phyloP scores from a whole-genome alignment of 2,113 vertebrate genomes.

The Sylvietta virens region DNA sequence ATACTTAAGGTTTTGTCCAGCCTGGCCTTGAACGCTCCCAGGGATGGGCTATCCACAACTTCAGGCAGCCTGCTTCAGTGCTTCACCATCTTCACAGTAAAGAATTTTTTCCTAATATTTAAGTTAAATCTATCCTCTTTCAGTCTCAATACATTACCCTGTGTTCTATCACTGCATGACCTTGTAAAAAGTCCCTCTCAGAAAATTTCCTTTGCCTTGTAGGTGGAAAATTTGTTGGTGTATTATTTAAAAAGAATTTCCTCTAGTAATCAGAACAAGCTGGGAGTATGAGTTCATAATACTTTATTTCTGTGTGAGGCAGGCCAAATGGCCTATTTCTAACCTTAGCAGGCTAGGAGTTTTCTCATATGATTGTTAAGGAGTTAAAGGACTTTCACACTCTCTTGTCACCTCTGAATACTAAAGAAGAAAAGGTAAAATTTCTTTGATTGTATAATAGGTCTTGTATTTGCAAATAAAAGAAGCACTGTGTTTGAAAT shows the following conservation, averaged over 20 bases:
- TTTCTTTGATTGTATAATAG: neutral
- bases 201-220: neutral
- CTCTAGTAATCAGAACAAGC: neutral
- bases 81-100: neutral
- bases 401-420: neutral
- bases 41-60: neutral
- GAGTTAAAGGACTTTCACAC: neutral
- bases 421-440: neutral
- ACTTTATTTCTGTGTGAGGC: neutral
- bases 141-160: neutral
- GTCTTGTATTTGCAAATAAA: neutral
- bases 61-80: neutral
- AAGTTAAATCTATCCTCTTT: neutral
- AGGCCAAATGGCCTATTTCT: neutral
- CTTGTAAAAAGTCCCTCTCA: neutral
- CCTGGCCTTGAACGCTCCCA: neutral
- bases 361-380: neutral
- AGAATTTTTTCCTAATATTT: neutral
- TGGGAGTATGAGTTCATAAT: neutral
- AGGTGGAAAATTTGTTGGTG: constrained; percentile 4
- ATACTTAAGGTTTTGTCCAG: neutral
- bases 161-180: neutral
- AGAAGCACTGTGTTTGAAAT: neutral
- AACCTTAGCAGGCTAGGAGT: neutral
- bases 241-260: neutral